Percentiles rank a stretch among this genome's conserved stretches.
These are phyloP conservation scores for Brachystomella parvula DNA, from an alignment of 1,140 invertebrate genomes.

Conservation along the genomic window DNA sequence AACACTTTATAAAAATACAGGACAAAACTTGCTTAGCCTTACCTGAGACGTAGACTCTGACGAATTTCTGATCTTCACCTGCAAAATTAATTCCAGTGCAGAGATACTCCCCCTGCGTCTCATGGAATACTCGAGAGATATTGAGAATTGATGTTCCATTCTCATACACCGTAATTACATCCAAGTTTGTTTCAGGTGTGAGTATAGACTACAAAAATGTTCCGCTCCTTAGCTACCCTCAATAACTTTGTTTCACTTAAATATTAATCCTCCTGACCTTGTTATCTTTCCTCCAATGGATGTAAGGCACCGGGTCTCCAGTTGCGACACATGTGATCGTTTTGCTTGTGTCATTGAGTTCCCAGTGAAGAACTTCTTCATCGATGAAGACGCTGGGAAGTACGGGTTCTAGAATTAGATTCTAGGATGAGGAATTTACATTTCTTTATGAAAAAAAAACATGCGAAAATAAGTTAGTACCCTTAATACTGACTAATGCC, in stretches of 20 bases:
- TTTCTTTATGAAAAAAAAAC: background rate
- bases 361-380: background rate
- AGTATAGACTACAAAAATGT: conserved; percentile 13
- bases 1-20: too few species aligned
- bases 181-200: background rate
- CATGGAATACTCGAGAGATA: conserved; percentile 24
- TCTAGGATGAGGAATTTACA: background rate
- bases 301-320: conserved; percentile 10
- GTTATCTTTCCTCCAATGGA: conserved; percentile 27
- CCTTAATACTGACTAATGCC: conserved; percentile 1
- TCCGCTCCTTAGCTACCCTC: background rate
- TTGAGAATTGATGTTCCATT: conserved; percentile 23
- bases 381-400: background rate
- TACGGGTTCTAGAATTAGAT: background rate
- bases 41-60: conserved; percentile 20
- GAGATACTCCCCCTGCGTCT: conserved; percentile 24
- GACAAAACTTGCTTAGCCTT: background rate
- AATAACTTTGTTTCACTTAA: too few species aligned
- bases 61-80: conserved; percentile 18
- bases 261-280: conserved; percentile 10
- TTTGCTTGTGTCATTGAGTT: conserved; percentile 25
- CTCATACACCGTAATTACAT: background rate
- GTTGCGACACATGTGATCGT: conserved; percentile 10
- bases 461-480: too few species aligned
- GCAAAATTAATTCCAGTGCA: conserved; percentile 24